A percentile compares a stretch with the other conserved stretches of the same genome.
Conservation (phyloP, 2,888 invertebrate species). For the Strigamia maritima region DNA sequence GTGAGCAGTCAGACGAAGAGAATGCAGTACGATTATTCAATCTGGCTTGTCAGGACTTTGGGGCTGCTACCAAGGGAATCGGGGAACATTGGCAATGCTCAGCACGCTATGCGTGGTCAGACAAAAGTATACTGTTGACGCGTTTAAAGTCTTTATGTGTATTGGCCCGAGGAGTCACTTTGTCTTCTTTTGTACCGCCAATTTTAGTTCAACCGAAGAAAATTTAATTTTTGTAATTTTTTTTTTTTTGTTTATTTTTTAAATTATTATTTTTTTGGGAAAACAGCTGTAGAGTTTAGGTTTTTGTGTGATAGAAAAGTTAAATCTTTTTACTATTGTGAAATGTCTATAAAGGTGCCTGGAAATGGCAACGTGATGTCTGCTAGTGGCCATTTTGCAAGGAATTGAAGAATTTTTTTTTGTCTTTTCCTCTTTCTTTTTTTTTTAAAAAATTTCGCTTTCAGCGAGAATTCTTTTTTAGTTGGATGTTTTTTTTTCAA, state of each 20-base stretch:
- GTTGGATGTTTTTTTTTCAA: neutral
- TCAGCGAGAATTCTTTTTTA: neutral
- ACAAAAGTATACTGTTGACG: constrained; percentile 27
- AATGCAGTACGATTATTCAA: constrained; percentile 32
- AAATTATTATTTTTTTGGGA: neutral
- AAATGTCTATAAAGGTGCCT: constrained; percentile 8
- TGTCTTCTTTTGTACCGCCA: neutral
- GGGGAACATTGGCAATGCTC: constrained; percentile 27
- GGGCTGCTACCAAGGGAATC: constrained; percentile 4
- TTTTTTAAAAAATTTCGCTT: neutral
- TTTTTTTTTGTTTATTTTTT: neutral
- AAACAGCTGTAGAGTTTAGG: neutral
- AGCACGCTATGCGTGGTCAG: constrained; percentile 29
- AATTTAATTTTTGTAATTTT: neutral
- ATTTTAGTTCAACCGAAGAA: neutral
- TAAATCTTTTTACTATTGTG: neutral
- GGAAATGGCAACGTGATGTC: constrained; percentile 31
- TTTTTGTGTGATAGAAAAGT: neutral
- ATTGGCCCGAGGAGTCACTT: constrained; percentile 21
- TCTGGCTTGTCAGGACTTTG: constrained; percentile 32
- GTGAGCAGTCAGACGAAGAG: constrained; percentile 21
- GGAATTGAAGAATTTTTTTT: constrained; percentile 16
- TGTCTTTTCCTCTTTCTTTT: neutral
- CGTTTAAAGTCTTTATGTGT: constrained; percentile 32
- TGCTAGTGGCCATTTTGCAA: constrained; percentile 25